Evolutionary conservation across 1,140 invertebrate species (phyloP).

Genomic region (Panagrolaimus sp.): DNA sequence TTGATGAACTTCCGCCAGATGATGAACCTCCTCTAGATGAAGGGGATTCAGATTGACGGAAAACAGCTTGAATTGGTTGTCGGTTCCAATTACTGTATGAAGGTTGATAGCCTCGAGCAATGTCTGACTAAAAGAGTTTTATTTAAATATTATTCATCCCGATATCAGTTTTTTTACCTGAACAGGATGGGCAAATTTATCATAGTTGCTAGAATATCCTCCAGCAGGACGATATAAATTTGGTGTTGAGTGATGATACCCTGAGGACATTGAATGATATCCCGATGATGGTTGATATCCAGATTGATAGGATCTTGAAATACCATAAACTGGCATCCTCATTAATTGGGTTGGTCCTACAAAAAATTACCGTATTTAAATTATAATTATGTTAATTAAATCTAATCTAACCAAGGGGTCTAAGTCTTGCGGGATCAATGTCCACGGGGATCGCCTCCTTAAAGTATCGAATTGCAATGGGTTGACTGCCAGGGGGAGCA

Average conservation of each 20-base stretch:
- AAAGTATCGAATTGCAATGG: not conserved
- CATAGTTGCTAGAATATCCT: too few relatives aligned
- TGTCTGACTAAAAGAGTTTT: slow-evolving; percentile 1
- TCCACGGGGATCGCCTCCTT: not conserved
- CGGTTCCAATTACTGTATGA: slow-evolving; percentile 12
- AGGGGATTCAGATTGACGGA: not conserved
- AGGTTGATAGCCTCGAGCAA: slow-evolving; percentile 11
- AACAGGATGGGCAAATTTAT: too few relatives aligned
- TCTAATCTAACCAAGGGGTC: not conserved
- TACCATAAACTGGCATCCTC: too few relatives aligned
- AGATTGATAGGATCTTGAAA: too few relatives aligned
- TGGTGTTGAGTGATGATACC: too few relatives aligned
- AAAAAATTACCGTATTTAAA: not conserved
- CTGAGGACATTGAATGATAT: too few relatives aligned
- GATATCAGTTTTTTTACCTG: too few relatives aligned
- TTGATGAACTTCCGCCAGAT: not conserved
- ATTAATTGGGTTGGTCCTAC: not conserved
- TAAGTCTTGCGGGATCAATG: not conserved
- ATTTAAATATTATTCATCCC: not conserved
- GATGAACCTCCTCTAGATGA: not conserved
- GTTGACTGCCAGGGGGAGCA: not conserved
- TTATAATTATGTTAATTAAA: not conserved
- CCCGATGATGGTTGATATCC: too few relatives aligned
- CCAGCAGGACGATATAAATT: too few relatives aligned
- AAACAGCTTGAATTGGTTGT: slow-evolving; percentile 14